Percentiles rank a stretch among this genome's conserved stretches.
These are phyloP conservation scores for Typhlomys cinereus DNA, from an alignment of 2,113 vertebrate genomes.

Conservation along the genomic window DNA sequence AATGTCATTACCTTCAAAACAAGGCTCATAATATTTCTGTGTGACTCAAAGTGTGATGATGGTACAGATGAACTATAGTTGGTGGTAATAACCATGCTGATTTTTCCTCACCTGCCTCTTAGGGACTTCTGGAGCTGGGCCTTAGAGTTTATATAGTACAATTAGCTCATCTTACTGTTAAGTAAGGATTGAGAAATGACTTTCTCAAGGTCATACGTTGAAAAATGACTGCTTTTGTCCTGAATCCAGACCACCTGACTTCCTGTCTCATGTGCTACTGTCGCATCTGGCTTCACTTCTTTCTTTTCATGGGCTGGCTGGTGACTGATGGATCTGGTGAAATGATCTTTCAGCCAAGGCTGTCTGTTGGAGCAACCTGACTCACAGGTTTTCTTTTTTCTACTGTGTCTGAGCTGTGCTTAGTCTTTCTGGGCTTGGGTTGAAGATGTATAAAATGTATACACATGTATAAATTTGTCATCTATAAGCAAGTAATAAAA, in stretches of 20 bases:
- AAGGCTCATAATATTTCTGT: slow-evolving; percentile 28
- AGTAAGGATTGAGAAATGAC: neutral
- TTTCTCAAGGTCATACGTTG: slow-evolving; percentile 58
- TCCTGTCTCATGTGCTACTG: neutral
- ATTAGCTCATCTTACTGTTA: neutral
- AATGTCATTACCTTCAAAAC: neutral
- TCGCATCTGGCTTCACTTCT: neutral
- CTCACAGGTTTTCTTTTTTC: neutral
- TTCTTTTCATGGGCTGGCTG: neutral
- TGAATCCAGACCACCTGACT: neutral
- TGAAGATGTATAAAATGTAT: neutral
- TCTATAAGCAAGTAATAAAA: slow-evolving; percentile 36
- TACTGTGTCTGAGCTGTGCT: neutral
- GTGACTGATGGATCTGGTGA: neutral
- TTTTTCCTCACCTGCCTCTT: slow-evolving; percentile 20
- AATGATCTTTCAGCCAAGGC: slow-evolving; percentile 1
- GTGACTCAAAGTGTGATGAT: neutral
- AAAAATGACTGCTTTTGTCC: neutral
- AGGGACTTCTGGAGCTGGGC: slow-evolving; percentile 2
- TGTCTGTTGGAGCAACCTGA: neutral
- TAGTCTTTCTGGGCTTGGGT: neutral
- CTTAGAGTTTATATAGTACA: neutral
- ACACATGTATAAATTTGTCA: neutral
- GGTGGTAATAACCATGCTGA: neutral
- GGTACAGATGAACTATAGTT: slow-evolving; percentile 9